phyloP scores from a whole-genome alignment of 2,113 vertebrate genomes.

The Willisornis vidua region DNA sequence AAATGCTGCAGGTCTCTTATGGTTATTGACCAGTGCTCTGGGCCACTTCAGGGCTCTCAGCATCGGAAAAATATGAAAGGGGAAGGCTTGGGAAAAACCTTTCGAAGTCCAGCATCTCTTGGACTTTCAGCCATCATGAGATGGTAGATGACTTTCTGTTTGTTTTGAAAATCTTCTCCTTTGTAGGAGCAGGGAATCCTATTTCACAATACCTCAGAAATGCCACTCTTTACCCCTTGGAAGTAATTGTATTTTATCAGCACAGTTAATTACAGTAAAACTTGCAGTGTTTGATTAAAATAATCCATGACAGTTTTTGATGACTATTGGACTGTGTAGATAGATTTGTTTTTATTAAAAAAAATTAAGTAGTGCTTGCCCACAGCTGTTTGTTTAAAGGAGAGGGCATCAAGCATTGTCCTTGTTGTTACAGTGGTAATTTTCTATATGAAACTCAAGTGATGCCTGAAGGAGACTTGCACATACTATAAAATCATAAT shows the following conservation, averaged over 20 bases:
- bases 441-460: background rate
- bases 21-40: background rate
- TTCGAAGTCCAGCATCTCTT: background rate
- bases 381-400: background rate
- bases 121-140: background rate
- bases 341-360: background rate
- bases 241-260: background rate
- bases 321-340: background rate
- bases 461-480: background rate
- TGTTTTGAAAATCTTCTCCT: background rate
- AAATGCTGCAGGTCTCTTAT: background rate
- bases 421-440: background rate
- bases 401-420: background rate
- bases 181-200: background rate
- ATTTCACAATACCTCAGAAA: background rate
- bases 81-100: background rate
- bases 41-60: background rate
- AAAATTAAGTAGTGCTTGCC: background rate
- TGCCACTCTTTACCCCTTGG: background rate
- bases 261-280: background rate
- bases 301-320: background rate
- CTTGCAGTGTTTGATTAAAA: background rate
- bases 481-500: background rate
- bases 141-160: background rate
- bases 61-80: background rate